Conservation (phyloP, 2,888 invertebrate species). For the Drosophila neutralis region DNA sequence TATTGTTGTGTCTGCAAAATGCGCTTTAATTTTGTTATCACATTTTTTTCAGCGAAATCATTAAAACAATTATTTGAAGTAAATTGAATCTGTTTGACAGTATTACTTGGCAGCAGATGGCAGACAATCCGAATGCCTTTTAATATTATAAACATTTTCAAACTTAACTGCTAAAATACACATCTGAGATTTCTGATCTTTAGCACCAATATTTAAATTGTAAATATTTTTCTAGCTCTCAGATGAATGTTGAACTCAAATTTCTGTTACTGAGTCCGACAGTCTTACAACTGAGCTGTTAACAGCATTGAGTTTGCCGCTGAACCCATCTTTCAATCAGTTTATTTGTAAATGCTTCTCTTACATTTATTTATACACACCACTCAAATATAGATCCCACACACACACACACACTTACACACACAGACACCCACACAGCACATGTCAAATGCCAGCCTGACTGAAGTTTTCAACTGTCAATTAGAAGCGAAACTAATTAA, state of each 20-base stretch:
- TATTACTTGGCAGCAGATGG: background rate
- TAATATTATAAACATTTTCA: background rate
- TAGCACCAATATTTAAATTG: background rate
- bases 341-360: slow-evolving; percentile 1
- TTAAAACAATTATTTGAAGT: background rate
- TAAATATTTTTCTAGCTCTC: background rate
- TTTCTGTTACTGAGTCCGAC: background rate
- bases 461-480: slow-evolving; percentile 76
- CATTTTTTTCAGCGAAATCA: background rate
- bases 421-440: slow-evolving; percentile 25
- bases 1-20: background rate
- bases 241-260: background rate
- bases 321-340: background rate
- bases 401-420: slow-evolving; percentile 18
- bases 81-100: background rate
- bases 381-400: slow-evolving; percentile 7
- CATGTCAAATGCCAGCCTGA: slow-evolving; percentile 61
- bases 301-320: background rate
- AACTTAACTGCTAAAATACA: background rate
- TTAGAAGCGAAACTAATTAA: slow-evolving; percentile 78
- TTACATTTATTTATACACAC: slow-evolving; percentile 19
- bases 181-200: background rate
- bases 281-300: background rate
- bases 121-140: background rate
- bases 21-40: background rate